Conservation (phyloP, 2,888 invertebrate species). For the Boloria selene region DNA sequence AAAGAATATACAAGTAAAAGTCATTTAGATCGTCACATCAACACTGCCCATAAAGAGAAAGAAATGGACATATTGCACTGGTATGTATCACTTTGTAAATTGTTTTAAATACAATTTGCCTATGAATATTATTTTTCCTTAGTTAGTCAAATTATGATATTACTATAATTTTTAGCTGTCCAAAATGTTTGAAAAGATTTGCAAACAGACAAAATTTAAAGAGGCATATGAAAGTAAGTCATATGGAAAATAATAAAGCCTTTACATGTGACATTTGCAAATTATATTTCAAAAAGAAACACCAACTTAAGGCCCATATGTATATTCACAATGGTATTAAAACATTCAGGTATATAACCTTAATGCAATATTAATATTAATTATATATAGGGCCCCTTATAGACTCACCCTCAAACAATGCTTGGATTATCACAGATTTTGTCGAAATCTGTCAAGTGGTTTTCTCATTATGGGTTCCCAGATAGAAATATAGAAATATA, state of each 20-base stretch:
- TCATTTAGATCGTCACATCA: slow-evolving; percentile 83
- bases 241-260: slow-evolving; percentile 52
- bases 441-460: too few relatives aligned
- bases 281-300: slow-evolving; percentile 79
- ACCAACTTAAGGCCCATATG: slow-evolving; percentile 81
- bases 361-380: too few relatives aligned
- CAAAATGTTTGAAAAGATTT: slow-evolving; percentile 76
- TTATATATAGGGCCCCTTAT: too few relatives aligned
- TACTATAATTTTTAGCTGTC: slow-evolving; percentile 58
- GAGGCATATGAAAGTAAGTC: slow-evolving; percentile 81
- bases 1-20: slow-evolving; percentile 84
- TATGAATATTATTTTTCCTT: background rate
- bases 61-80: slow-evolving; percentile 58
- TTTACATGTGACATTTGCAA: slow-evolving; percentile 80
- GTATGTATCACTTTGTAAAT: slow-evolving; percentile 46
- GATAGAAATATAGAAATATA: too few relatives aligned
- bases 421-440: too few relatives aligned
- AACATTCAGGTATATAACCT: slow-evolving; percentile 60
- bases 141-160: background rate
- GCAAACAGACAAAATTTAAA: slow-evolving; percentile 80
- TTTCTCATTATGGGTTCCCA: too few relatives aligned
- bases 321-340: slow-evolving; percentile 78
- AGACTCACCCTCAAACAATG: too few relatives aligned
- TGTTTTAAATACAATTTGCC: slow-evolving; percentile 27
- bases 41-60: slow-evolving; percentile 67